phyloP scores from a whole-genome alignment of 2,113 vertebrate species.

The Oreotrochilus melanogaster region DNA sequence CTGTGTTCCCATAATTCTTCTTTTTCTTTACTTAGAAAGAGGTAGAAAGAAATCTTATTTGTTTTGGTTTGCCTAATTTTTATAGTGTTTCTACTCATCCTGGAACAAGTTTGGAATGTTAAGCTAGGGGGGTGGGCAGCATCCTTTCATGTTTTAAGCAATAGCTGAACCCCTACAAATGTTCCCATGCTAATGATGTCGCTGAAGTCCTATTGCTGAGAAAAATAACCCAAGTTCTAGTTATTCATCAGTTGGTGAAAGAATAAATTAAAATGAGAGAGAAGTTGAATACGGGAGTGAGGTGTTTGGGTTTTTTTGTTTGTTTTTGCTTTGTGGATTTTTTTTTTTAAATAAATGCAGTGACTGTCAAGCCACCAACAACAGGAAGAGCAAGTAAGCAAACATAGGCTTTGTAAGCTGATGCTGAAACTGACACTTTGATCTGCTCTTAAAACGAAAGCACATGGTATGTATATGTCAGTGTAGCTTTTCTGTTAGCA shows the following conservation, averaged over 20 bases:
- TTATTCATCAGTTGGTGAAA: background rate
- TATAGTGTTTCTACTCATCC: background rate
- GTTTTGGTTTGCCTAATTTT: background rate
- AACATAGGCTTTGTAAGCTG: background rate
- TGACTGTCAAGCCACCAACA: background rate
- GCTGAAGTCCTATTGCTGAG: conserved; percentile 14
- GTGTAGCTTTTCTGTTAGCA: background rate
- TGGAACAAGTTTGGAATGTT: background rate
- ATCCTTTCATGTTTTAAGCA: conserved; percentile 13
- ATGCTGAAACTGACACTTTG: background rate
- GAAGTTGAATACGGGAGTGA: background rate
- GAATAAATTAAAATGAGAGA: background rate
- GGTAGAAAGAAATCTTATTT: background rate
- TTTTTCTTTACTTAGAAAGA: background rate
- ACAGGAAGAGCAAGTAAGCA: background rate
- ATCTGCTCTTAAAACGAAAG: background rate
- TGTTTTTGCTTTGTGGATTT: too few relatives aligned
- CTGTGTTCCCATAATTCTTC: background rate
- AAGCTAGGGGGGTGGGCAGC: background rate
- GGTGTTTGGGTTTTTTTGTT: background rate
- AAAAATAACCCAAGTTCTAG: background rate
- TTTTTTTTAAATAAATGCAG: background rate
- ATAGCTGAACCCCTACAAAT: background rate
- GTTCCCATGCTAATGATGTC: background rate
- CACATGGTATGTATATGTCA: background rate